These are phyloP conservation scores for Otocyon megalotis DNA, from an alignment of 2,113 vertebrate species.

Conservation along the genomic window DNA sequence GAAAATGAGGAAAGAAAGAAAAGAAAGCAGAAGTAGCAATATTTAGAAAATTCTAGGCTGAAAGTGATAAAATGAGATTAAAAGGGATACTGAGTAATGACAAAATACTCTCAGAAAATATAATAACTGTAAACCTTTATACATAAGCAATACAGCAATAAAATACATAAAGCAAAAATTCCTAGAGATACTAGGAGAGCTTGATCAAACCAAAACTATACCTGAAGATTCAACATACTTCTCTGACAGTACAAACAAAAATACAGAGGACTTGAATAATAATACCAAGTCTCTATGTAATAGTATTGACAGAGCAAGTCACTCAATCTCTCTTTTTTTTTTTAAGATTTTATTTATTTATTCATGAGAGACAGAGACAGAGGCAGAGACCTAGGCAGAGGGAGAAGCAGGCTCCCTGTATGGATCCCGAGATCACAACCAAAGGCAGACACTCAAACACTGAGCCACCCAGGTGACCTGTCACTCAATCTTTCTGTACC, in stretches of 20 bases:
- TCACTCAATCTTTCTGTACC: not conserved
- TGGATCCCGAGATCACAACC: too few species aligned
- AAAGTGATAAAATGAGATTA: slow-evolving; percentile 11
- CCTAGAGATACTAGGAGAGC: not conserved
- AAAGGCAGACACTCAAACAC: too few species aligned
- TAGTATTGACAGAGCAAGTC: not conserved
- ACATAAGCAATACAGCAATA: not conserved
- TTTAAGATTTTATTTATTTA: too few species aligned
- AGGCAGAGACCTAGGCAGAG: too few species aligned
- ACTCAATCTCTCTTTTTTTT: not conserved
- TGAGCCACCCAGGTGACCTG: too few species aligned
- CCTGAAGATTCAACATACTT: not conserved
- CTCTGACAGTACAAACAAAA: not conserved
- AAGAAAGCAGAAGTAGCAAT: not conserved
- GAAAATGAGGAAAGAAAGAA: not conserved
- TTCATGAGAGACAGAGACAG: too few species aligned
- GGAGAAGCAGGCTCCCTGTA: too few species aligned
- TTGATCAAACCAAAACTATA: not conserved
- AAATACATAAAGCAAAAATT: slow-evolving; percentile 21
- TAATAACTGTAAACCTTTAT: not conserved
- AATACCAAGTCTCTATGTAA: not conserved
- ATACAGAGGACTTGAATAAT: not conserved
- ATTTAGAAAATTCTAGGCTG: not conserved
- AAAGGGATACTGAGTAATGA: not conserved
- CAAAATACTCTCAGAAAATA: slow-evolving; percentile 5